Evolutionary conservation across 2,888 invertebrate species (phyloP), one percentile per base, ranked within the genome.

Genomic region (Diarsia brunnea): DNA sequence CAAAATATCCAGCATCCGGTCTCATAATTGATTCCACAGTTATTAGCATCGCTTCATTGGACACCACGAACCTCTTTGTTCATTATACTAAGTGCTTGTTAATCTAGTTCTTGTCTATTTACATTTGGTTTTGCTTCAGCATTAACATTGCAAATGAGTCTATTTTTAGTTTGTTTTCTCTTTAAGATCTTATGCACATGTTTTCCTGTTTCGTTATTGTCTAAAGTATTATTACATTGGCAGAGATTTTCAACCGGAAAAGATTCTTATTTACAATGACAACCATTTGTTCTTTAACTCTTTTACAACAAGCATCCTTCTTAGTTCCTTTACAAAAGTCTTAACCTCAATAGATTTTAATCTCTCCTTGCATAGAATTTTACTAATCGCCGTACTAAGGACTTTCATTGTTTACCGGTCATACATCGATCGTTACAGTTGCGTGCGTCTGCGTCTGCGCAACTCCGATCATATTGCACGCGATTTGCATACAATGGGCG

Each of bases 401-500:
- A 85, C 87, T 88, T 87, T 83, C 79, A 87, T 87, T 87, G 80
- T 88, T 89, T 79, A 77, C 84, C 60, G 72, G 73, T 73, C 85
- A 78, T 85, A 88, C 88, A 89, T 88, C 84, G 87, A 83, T 86
- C 88, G 89, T 90, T 88, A 90, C 89, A 88, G 91, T 93, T 91
- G 92, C 90, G 88, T 92, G 90, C 87, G 83, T 88, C 91, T 91
- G 89, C 86, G 83, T 88, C 91, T 91, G 89, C 93, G 93, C 94
- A 95, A 94, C 88, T 84, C 87, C 90, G 91, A 91, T 90, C 92
- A 90, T 91, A 92, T 92, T 91, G 93, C 93, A 92, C 89, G 90
- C 82, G 86, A 95, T 95, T 95, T 93, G 92, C 95, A 95, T 93
- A 95, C 95, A 95, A 95, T 95, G 89, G 87, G 63, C 53, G 81